A percentile compares a stretch with the other conserved stretches of the same genome.
phyloP scores from a whole-genome alignment of 1,140 invertebrate species.

The Meteorus sp. region DNA sequence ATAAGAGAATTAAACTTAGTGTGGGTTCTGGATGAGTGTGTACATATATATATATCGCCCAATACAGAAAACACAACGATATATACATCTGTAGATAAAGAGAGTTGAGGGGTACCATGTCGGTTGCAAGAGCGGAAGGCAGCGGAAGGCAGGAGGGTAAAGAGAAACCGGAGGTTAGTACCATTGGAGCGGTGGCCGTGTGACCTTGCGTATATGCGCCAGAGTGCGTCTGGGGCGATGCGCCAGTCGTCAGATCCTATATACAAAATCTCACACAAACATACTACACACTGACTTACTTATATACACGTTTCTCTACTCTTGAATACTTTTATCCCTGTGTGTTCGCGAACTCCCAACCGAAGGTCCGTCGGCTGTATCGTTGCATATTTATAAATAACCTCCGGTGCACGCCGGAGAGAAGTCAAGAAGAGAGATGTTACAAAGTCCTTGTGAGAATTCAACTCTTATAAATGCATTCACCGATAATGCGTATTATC shows the following conservation, averaged over 20 bases:
- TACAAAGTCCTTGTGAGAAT: slow-evolving; percentile 11
- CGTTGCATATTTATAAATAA: slow-evolving; percentile 35
- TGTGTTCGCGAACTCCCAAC: slow-evolving; percentile 22
- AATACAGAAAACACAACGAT: no score
- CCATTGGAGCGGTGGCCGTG: slow-evolving; percentile 50
- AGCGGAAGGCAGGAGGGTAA: not conserved
- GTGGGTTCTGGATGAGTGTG: no score
- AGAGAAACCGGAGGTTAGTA: slow-evolving; percentile 41
- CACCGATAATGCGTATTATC: not conserved
- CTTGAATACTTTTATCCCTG: slow-evolving; percentile 32
- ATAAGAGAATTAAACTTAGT: no score
- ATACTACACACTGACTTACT: not conserved
- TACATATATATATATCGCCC: no score
- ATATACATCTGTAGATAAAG: slow-evolving; percentile 19
- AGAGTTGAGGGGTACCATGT: slow-evolving; percentile 19
- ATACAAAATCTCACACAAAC: not conserved
- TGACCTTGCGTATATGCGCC: slow-evolving; percentile 54
- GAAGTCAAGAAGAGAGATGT: slow-evolving; percentile 6
- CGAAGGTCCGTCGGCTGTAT: slow-evolving; percentile 42
- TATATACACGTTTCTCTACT: not conserved
- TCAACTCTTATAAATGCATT: not conserved
- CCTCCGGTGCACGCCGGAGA: slow-evolving; percentile 13
- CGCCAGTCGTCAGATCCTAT: slow-evolving; percentile 28
- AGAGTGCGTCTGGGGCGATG: slow-evolving; percentile 47
- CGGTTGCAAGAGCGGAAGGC: not conserved